Evolutionary conservation across 2,113 vertebrate genomes (phyloP).

Genomic region (Amphilophus citrinellus): DNA sequence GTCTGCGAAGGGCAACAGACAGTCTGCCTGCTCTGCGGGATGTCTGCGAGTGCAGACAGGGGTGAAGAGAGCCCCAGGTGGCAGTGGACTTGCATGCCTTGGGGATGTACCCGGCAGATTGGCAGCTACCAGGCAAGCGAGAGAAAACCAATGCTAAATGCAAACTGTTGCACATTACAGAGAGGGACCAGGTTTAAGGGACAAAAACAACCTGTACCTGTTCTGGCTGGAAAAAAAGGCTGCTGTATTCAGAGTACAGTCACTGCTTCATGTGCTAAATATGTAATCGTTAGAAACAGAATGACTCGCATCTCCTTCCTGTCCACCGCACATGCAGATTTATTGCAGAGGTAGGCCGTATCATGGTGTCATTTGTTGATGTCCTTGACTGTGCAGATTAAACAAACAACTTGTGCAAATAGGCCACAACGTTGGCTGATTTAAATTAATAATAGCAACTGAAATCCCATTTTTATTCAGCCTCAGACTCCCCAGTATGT

Average conservation of each 20-base stretch:
- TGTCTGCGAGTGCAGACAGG: background rate
- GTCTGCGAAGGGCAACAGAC: background rate
- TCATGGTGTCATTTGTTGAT: constrained; percentile 68
- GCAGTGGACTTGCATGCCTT: background rate
- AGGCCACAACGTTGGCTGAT: constrained; percentile 39
- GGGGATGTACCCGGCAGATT: background rate
- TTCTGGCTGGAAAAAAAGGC: background rate
- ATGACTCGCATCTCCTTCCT: constrained; percentile 44
- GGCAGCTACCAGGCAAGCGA: background rate
- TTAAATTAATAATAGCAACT: constrained; percentile 49
- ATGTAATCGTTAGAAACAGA: constrained; percentile 54
- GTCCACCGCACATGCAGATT: constrained; percentile 62
- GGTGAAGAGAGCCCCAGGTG: background rate
- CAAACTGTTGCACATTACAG: background rate
- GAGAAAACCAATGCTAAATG: background rate
- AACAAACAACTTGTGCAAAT: constrained; percentile 72
- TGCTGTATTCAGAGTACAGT: background rate
- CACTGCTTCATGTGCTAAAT: constrained; percentile 23
- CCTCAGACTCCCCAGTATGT: constrained; percentile 26
- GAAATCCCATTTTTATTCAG: constrained; percentile 38
- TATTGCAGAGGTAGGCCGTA: constrained; percentile 52
- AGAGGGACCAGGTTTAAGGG: background rate
- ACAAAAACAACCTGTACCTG: background rate
- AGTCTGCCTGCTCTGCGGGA: background rate
- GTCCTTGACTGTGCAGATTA: constrained; percentile 76